Evolutionary conservation across 2,113 vertebrate species (phyloP).

Genomic region (Chinchilla lanigera): DNA sequence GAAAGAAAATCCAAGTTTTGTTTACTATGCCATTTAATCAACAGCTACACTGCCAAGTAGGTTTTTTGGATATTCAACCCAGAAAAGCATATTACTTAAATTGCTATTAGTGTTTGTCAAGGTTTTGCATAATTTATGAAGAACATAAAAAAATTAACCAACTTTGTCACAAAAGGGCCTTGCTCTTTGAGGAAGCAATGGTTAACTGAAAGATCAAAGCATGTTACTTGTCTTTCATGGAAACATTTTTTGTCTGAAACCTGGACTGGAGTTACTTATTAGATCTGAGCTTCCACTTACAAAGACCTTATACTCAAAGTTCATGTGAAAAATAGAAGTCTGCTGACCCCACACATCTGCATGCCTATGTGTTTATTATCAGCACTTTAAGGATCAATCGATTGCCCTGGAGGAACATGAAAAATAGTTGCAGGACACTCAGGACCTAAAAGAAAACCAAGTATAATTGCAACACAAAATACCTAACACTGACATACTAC

Average conservation of each 20-base stretch:
- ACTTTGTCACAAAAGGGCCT: not conserved
- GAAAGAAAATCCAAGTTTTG: not conserved
- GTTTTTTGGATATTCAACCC: not conserved
- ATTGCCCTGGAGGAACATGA: not conserved
- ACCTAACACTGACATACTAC: not conserved
- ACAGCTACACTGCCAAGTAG: accelerated
- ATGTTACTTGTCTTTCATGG: accelerated
- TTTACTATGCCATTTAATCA: too few relatives aligned
- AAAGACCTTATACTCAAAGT: not conserved
- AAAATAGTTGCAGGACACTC: not conserved
- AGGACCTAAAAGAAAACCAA: not conserved
- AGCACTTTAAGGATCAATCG: not conserved
- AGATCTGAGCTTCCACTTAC: not conserved
- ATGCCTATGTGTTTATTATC: accelerated
- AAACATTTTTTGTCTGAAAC: not conserved
- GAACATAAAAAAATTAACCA: not conserved
- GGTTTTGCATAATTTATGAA: not conserved
- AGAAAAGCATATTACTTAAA: accelerated
- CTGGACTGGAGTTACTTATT: not conserved
- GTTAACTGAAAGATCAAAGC: accelerated
- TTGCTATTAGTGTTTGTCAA: not conserved
- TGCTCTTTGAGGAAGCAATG: not conserved
- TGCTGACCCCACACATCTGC: not conserved
- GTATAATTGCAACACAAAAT: not conserved
- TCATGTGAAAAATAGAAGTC: not conserved